These are phyloP conservation scores for Nymphalis urticae DNA, from an alignment of 2,888 invertebrate genomes.

Conservation along the genomic window DNA sequence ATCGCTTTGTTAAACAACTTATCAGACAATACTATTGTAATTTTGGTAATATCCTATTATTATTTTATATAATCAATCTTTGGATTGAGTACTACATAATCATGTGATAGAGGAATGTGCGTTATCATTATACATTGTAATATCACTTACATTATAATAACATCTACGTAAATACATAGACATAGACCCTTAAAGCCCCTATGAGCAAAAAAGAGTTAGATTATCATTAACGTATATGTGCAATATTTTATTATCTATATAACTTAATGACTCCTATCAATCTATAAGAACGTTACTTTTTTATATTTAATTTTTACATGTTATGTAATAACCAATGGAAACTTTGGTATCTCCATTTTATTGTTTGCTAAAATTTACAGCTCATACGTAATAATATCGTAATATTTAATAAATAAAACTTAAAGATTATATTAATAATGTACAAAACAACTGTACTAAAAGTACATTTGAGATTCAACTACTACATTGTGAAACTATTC, in stretches of 20 bases:
- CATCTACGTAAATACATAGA: constrained; percentile 29
- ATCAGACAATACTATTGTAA: constrained; percentile 40
- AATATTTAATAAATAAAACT: constrained; percentile 64
- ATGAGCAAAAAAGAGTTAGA: constrained; percentile 28
- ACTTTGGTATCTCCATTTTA: constrained; percentile 55
- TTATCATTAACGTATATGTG: constrained; percentile 46
- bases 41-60: constrained; percentile 39
- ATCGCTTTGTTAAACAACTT: constrained; percentile 39
- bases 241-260: constrained; percentile 55
- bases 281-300: constrained; percentile 25
- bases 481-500: constrained; percentile 52
- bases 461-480: constrained; percentile 69
- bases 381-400: constrained; percentile 49
- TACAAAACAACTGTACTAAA: constrained; percentile 60
- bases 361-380: constrained; percentile 51
- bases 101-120: constrained; percentile 63
- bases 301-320: constrained; percentile 18
- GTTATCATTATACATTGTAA: constrained; percentile 46
- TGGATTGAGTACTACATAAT: constrained; percentile 65
- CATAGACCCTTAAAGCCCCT: constrained; percentile 26
- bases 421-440: constrained; percentile 55
- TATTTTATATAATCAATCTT: constrained; percentile 60
- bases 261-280: constrained; percentile 56
- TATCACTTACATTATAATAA: constrained; percentile 35
- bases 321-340: constrained; percentile 50